Base-by-base conservation (phyloP, 1,140 invertebrate species). In the Chionoecetes opilio region DNA sequence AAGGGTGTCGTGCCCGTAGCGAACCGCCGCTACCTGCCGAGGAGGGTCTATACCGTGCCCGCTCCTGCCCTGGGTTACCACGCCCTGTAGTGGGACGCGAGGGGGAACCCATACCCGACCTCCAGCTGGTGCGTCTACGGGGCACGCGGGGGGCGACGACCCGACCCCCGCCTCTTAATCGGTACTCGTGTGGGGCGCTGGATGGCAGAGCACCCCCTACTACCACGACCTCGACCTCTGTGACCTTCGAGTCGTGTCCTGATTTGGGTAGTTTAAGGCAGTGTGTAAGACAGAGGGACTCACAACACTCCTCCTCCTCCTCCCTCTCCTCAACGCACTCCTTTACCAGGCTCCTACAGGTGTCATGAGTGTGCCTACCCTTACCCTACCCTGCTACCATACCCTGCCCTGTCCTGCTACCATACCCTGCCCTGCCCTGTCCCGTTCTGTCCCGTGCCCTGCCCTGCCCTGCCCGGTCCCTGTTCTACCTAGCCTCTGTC, bases 291-390 rank as follows among this genome's bases (percentile, higher is more conserved):
- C 91, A 85, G 35, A 91, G 94, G 8, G 94, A 95, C 37, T 95
- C 94, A 2, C 41, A 90, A 26, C 94, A 95, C 86, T 95, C 94
- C 91, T 95, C 94, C 31, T 95, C 94, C 35, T 95, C 94, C 53
- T 95, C 94, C 53, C 53, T 95, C 86, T 95, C 94, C 29, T 95
- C 94, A 31, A 95, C 94, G 63, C 94, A 95, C 92, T 95, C 94
- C 91, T 95, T 95, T 37, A 95, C 94, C n/a, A 46, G 94, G 38
- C 94, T 95, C 26, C 94, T 95, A 32, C 91, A 95, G 85, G 94
- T 95, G 91, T 95, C 94, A n/a, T n/a, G n/a, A n/a, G 41, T 94
- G 75, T 84, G 53, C n/a, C 38, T 32, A 89, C n/a, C 41, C 37
- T 87, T 26, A 86, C n/a, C 31, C 84, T 32, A 35, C 82, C 26